Conservation (phyloP, 1,140 invertebrate genomes). For the Euwallacea fornicatus region DNA sequence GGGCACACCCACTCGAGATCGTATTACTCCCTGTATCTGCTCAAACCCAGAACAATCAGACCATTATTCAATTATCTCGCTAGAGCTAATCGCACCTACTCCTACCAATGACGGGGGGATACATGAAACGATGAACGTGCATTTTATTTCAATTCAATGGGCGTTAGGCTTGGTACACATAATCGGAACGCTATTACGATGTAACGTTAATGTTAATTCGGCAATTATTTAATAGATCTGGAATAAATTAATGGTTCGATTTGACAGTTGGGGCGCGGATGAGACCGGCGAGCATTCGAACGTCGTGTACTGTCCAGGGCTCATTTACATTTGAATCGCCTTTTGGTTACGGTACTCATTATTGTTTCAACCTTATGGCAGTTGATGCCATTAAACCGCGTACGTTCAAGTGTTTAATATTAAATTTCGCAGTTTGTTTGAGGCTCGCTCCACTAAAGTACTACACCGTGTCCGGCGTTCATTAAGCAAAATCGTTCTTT, state of each 20-base stretch:
- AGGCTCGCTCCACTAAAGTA: not conserved
- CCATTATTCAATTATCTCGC: too few relatives aligned
- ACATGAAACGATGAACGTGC: constrained; percentile 1
- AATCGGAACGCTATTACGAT: not conserved
- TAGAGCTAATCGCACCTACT: constrained; percentile 22
- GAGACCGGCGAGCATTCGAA: not conserved
- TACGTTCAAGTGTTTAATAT: not conserved
- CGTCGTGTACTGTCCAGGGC: not conserved
- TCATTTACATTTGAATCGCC: constrained; percentile 20
- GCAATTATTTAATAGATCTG: constrained; percentile 22
- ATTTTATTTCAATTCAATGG: not conserved
- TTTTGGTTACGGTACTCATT: constrained; percentile 4
- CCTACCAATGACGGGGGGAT: too few relatives aligned
- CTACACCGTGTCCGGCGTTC: not conserved
- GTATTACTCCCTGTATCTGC: too few relatives aligned
- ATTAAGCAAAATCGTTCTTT: not conserved
- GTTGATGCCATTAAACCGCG: not conserved
- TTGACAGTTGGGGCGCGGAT: constrained; percentile 20
- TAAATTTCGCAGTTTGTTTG: not conserved
- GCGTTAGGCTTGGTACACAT: not conserved
- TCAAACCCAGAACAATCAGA: too few relatives aligned
- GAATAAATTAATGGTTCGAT: constrained; percentile 25
- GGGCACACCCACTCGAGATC: too few relatives aligned
- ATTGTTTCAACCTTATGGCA: too few relatives aligned
- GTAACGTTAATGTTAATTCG: constrained; percentile 23